Base-by-base conservation (phyloP, 2,113 vertebrate species). In the Varanus salvator region DNA sequence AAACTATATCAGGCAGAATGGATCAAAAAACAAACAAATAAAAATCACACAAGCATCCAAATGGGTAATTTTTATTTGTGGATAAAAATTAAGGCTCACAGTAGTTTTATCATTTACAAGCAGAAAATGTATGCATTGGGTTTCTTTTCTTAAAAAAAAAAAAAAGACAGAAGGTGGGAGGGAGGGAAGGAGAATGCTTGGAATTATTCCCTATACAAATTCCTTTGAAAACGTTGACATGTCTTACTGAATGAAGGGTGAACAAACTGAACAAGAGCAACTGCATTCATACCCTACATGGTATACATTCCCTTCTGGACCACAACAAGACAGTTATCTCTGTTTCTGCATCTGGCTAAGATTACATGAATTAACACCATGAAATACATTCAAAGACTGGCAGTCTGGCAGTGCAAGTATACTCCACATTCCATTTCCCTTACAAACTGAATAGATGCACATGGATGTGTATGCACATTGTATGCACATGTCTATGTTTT, bases 71-170 rank as follows among this genome's bases (percentile, higher is more conserved):
- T 97, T 96, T 96, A 97, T 97, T 97, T 94, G 95, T 95, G 96
- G 96, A 95, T 96, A 97, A 97, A 96, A 96, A 96, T 97, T 97
- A 96, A 97, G 96, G 96, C 96, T 96, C 95, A 96, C 96, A 97
- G 96, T 96, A 96, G 95, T 96, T 94, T 89, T 89, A 93, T 95
- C 93, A 95, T 95, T 95, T 97, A 97, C 96, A 96, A 96, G 96
- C 96, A 96, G 95, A 95, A 96, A 93, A 95, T 92, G 80, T 87
- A 72, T 52, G 93, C 94, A n/a, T 74, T 74, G 31, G 27, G 54
- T 85, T 88, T 77, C 68, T 38, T 77, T 71, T 29, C 34, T 27
- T 94, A 54, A 25, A 90, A 95, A 95, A 96, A 96, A 44, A 44
- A 44, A 44, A 44, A 44, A 44, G 38, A 44, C 38, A 44, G 38